Percentiles rank a stretch among this genome's conserved stretches.
Conservation (phyloP, 2,113 vertebrate genomes). For the Geococcyx californianus region DNA sequence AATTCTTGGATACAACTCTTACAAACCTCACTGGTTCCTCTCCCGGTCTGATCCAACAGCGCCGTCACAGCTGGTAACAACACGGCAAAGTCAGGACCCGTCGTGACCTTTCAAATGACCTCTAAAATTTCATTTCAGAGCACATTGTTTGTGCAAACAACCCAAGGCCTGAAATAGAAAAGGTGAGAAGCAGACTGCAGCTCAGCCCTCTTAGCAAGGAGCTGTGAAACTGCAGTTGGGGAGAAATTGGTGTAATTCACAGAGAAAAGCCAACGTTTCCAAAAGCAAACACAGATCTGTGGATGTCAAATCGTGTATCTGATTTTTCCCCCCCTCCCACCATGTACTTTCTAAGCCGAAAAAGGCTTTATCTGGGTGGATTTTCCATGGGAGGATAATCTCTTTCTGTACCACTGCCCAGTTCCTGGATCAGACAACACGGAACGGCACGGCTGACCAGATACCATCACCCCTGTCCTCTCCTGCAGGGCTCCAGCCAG, state of each 20-base stretch:
- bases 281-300: rapidly evolving
- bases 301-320: neutral
- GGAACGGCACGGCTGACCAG: rapidly evolving
- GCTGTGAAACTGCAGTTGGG: neutral
- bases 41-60: neutral
- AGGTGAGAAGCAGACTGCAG: neutral
- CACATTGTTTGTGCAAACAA: neutral
- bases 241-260: neutral
- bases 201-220: neutral
- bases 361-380: neutral
- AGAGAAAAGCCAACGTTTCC: neutral
- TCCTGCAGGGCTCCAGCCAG: neutral
- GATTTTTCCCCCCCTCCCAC: neutral
- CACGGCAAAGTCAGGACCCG: neutral
- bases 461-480: neutral
- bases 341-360: neutral
- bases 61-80: neutral
- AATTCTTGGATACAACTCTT: neutral
- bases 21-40: neutral
- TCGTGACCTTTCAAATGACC: neutral
- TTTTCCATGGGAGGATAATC: neutral
- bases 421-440: neutral
- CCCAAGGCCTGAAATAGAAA: neutral
- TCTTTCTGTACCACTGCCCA: neutral
- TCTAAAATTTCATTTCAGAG: neutral